Base-by-base conservation (phyloP, 2,888 invertebrate species). In the Acholoe squamosa region DNA sequence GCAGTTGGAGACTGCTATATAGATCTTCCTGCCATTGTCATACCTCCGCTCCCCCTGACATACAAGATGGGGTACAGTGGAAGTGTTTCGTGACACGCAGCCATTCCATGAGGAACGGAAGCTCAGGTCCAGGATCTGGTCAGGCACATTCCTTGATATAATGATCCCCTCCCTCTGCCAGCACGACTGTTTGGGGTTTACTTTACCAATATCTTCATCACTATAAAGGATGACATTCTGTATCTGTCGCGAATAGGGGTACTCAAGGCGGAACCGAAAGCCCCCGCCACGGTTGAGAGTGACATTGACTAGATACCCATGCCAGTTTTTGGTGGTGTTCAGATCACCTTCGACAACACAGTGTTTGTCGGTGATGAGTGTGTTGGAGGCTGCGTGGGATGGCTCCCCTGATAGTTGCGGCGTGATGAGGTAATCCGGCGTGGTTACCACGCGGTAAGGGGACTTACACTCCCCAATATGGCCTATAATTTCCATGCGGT, bases 1-100 rank as follows among this genome's bases (percentile, higher is more conserved):
- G 51, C 93, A 93, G 89, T 92, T 92, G 90, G 92, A 91, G 16
- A 93, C 91, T 19, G 93, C 92, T 33, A 93, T 89, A 84, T 56
- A 91, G 16, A 92, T 80, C 88, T 90, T 91, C 28, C 90, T 84
- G 31, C 91, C 90, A 12, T 77, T 77, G 28, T 90, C 77, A 76
- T 91, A 92, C 31, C 80, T 54, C 56, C 91, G 84, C 84, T 89
- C 80, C 0, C 92, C 92, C 33, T 86, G 77, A 77, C 93, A 93
- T 16, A 90, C 89, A 43, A 92, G 34, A 31, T 88, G 91, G 19
- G 76, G 90, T 10, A 34, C 90, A 5, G 14, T 25, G 22, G 92
- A 77, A 16, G 31, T 80, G 86, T 93, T 92, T 56, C 89, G 91
- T 31, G 89, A 67, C 12, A 92, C 77, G 67, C 92, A 92, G 22